Evolutionary conservation across 1,140 invertebrate species (phyloP).

Genomic region (Nasonia vitripennis): DNA sequence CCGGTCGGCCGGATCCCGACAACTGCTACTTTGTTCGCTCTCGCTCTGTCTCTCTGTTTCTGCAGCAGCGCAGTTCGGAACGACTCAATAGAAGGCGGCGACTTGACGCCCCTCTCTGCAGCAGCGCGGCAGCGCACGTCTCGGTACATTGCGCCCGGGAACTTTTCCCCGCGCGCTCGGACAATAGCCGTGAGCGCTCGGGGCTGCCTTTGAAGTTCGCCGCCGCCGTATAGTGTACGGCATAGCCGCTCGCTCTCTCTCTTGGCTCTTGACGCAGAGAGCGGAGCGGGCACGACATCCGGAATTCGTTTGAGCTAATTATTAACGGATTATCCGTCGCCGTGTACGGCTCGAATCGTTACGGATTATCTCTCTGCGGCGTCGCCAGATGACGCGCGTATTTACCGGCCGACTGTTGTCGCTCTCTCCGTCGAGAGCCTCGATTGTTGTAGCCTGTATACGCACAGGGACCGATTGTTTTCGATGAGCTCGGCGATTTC

Average conservation of each 20-base stretch:
- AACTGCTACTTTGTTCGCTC: neutral
- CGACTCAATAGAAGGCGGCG: constrained; percentile 38
- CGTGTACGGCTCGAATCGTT: constrained; percentile 14
- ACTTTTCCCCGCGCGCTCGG: constrained; percentile 28
- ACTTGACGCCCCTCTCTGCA: constrained; percentile 28
- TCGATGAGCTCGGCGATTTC: neutral
- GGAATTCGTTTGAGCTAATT: constrained; percentile 51
- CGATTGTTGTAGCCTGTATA: neutral
- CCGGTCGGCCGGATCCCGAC: neutral
- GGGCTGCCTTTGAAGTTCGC: constrained; percentile 35
- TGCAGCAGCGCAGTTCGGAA: constrained; percentile 4
- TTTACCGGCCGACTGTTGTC: neutral
- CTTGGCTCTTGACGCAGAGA: constrained; percentile 20
- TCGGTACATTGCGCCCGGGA: constrained; percentile 1
- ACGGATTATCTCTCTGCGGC: neutral
- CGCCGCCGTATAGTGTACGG: constrained; percentile 14
- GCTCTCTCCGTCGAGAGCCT: too few species aligned
- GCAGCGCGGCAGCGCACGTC: neutral
- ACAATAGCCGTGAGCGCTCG: constrained; percentile 40
- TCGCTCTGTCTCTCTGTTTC: neutral
- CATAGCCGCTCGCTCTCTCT: neutral
- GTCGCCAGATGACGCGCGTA: constrained; percentile 13
- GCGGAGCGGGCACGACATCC: constrained; percentile 46
- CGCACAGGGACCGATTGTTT: neutral
- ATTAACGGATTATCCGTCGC: constrained; percentile 50